Conservation (phyloP, 2,797 vertebrate genomes). For the Parauchenoglanis ngamensis region DNA sequence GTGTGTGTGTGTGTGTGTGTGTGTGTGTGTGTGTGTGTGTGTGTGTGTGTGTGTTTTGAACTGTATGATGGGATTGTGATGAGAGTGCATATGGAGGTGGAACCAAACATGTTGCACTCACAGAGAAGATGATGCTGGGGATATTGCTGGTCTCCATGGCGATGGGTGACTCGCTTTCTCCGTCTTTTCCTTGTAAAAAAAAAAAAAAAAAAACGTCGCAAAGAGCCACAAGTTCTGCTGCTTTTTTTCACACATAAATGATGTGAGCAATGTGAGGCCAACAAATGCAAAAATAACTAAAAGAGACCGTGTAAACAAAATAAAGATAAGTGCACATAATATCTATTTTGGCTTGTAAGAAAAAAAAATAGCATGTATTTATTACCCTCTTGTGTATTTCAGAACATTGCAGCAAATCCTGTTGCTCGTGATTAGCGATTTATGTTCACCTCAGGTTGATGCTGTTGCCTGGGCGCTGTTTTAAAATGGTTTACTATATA, state of each 20-base stretch:
- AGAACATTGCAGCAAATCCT: not conserved
- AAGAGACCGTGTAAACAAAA: not conserved
- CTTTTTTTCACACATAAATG: not conserved
- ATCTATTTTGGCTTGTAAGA: not conserved
- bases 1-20: conserved; percentile 15
- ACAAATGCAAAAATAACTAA: not conserved
- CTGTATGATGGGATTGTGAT: not conserved
- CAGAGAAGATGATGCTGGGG: conserved; percentile 43
- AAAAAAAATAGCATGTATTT: not conserved
- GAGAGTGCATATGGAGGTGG: conserved; percentile 27
- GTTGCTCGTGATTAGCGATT: not conserved
- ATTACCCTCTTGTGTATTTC: not conserved
- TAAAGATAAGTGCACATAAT: not conserved
- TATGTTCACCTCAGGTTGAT: not conserved
- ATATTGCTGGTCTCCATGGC: conserved; percentile 60
- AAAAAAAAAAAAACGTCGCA: conserved; percentile 15
- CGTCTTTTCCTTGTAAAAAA: conserved; percentile 50
- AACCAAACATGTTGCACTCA: conserved; percentile 29
- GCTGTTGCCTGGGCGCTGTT: not conserved
- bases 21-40: conserved; percentile 23
- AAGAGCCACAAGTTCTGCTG: not conserved
- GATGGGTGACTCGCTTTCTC: conserved; percentile 49
- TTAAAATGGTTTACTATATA: not conserved
- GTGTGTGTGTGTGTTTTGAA: conserved; percentile 9
- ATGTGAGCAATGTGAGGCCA: not conserved